Evolutionary conservation across 2,113 vertebrate species (phyloP), one percentile per base, ranked within the genome.

Genomic region (Gallinago media): DNA sequence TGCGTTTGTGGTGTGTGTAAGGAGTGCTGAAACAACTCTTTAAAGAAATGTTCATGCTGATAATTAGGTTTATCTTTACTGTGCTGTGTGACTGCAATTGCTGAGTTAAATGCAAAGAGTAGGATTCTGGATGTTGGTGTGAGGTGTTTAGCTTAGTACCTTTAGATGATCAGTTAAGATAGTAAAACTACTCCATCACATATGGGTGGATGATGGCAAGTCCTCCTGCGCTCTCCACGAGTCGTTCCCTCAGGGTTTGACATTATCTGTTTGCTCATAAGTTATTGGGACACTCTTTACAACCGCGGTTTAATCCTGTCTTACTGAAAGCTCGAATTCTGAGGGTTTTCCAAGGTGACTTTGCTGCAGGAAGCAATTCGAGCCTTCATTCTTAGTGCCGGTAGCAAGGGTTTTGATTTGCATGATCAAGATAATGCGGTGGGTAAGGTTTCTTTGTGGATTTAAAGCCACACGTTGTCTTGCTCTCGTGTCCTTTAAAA

Each of bases 181-280:
- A 59, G 58, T 8, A 59, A n/a, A 62, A 23, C 75, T 34, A 8
- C 66, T 44, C 7, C n/a, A 11, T 44, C 11, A 0, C 15, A 4
- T 7, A 5, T 0, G 0, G 12, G 19, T 4, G 2, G 71, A 22
- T 22, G 56, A 29, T 0, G 5, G 9, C 3, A 59, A 31, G 29
- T 59, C 66, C 52, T 68, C 78, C 23, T 25, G n/a, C 10, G 3
- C 59, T 38, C 73, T 70, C 38, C 36, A 52, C 44, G 36, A 36
- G 56, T 17, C 5, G 0, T 84, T 78, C 74, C 82, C 78, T 54
- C 6, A 1, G 71, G 89, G 47, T 68, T 22, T 82, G 71, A 26
- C 36, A 1, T 70, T 68, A 27, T 72, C 71, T 66, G 3, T n/a
- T 68, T 36, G 36, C 65, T 89, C 32, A 0, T 6, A 14, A 76